Conservation (phyloP, 2,113 vertebrate genomes). For the Rhodinocichla rosea region DNA sequence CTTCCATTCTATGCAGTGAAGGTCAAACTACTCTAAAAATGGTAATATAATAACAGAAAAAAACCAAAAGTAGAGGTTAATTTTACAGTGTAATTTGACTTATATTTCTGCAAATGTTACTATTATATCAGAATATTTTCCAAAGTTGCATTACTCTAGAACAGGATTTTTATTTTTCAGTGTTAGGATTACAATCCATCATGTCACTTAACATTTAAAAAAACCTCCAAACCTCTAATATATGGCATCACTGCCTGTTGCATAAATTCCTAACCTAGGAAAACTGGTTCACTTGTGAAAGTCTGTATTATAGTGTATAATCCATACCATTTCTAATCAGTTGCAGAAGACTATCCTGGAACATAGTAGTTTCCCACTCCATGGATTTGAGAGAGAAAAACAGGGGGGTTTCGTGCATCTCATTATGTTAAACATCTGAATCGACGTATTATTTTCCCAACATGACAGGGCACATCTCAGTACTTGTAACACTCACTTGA, state of each 20-base stretch:
- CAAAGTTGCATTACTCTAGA: neutral
- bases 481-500: neutral
- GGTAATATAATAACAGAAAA: neutral
- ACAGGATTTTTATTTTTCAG: neutral
- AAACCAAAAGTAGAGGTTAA: neutral
- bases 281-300: neutral
- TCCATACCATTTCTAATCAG: neutral
- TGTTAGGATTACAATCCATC: neutral
- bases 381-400: neutral
- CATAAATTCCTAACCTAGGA: neutral
- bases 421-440: neutral
- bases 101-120: neutral
- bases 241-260: neutral
- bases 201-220: neutral
- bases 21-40: neutral
- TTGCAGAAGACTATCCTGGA: neutral
- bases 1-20: neutral
- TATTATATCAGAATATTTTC: neutral
- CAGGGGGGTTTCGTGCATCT: fast-evolving
- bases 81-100: neutral
- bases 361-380: neutral
- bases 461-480: neutral
- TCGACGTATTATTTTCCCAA: neutral
- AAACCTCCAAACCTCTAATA: neutral
- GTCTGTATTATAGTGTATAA: neutral